Conservation (phyloP, 2,113 vertebrate genomes). For the Cacatua alba region DNA sequence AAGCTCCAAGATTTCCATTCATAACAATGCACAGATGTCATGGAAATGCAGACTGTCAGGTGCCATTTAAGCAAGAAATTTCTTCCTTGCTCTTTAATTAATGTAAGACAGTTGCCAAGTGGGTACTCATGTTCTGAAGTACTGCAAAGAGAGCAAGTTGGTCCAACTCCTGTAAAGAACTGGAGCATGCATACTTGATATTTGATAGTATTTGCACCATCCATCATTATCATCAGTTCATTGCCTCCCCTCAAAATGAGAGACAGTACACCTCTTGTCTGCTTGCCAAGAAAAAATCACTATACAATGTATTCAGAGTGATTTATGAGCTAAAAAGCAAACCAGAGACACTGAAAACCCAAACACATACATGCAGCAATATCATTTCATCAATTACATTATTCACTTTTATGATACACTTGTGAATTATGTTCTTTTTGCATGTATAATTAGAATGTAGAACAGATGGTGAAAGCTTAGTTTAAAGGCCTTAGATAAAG, state of each 20-base stretch:
- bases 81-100: not conserved
- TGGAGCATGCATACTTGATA: not conserved
- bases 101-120: not conserved
- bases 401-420: conserved; percentile 34
- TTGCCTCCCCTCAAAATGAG: not conserved
- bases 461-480: conserved; percentile 59
- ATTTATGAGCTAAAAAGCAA: conserved; percentile 58
- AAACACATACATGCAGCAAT: not conserved
- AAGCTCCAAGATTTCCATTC: not conserved
- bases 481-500: conserved; percentile 48
- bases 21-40: not conserved
- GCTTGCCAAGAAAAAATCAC: conserved; percentile 41
- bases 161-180: not conserved
- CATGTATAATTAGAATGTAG: conserved; percentile 58
- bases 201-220: not conserved
- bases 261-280: not conserved
- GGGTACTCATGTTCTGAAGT: not conserved
- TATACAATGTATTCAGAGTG: not conserved
- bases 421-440: conserved; percentile 54
- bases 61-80: not conserved
- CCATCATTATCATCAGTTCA: conserved; percentile 5
- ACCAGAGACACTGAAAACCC: conserved; percentile 35
- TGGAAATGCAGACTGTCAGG: not conserved
- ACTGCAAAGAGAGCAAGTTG: not conserved
- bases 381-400: conserved; percentile 63